Base-by-base conservation (phyloP, 2,113 vertebrate species). In the Callocephalon fimbriatum region DNA sequence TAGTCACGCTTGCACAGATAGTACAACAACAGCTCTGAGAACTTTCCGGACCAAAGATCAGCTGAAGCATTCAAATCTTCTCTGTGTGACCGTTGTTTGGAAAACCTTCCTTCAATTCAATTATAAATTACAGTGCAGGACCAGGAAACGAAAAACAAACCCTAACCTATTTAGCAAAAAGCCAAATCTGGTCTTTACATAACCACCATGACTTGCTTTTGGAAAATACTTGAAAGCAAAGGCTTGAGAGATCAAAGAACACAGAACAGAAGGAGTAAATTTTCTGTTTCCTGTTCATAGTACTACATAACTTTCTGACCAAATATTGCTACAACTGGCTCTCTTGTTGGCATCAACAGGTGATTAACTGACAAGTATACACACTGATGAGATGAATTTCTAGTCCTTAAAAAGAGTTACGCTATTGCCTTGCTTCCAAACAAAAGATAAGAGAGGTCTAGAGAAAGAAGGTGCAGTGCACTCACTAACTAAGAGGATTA, bases 401-500 rank as follows among this genome's bases (percentile, higher is more conserved):
- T 95, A 92, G 88, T 88, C 80, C 83, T 83, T 59, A 1, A 77
- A 80, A 90, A 90, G 86, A 92, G 35, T n/a, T 35, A 12, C 0
- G 1, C 18, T 67, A 31, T 85, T 94, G 50, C 71, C 70, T 86
- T 91, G 20, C 74, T 96, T 88, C 56, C 38, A 93, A 83, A 86
- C 7, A 68, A 84, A 86, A 62, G 51, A 37, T 70, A 58, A 79
- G 68, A 82, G 56, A 87, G 48, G 6, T 45, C 95, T 93, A 93
- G 58, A 82, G 73, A 71, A 86, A 82, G 51, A 72, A 91, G 92
- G 38, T 68, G 18, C 42, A 84, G 27, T 48, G 42, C 31, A 48
- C 70, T 96, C 65, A 90, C 94, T 95, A 94, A 48, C 68, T 96
- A 96, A 97, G 58, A 90, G 78, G 86, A 97, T 96, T 97, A 96